A percentile compares a stretch with the other conserved stretches of the same genome.
These are phyloP conservation scores for Listronotus oregonensis DNA, from an alignment of 1,140 invertebrate species.

Conservation along the genomic window DNA sequence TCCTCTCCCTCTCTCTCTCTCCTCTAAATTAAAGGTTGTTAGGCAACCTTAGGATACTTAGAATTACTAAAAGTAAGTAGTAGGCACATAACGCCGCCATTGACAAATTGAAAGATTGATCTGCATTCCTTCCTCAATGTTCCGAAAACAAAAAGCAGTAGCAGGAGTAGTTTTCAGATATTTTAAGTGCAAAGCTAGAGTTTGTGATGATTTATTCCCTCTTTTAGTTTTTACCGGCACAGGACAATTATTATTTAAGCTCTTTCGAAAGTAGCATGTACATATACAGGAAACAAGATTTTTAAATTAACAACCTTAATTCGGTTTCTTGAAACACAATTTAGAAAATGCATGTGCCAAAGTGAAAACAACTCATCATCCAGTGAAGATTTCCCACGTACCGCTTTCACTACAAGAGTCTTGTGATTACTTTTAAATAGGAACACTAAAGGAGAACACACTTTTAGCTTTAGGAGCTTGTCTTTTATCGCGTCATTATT, in stretches of 20 bases:
- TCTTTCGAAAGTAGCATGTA: no score
- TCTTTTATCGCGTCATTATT: conserved; percentile 18
- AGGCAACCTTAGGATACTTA: conserved; percentile 24
- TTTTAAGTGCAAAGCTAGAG: neutral
- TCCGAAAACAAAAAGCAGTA: neutral
- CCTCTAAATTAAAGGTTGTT: conserved; percentile 17
- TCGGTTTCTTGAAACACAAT: no score
- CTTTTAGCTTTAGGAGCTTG: conserved; percentile 1
- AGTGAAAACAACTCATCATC: no score
- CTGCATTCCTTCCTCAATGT: conserved; percentile 5
- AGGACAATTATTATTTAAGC: no score
- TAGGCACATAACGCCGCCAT: conserved; percentile 49
- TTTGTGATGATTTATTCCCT: neutral
- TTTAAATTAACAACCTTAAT: no score
- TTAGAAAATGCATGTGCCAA: no score
- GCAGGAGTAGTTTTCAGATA: no score
- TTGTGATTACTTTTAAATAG: neutral
- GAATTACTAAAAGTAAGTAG: conserved; percentile 31
- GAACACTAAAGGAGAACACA: conserved; percentile 21
- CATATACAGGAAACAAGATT: no score
- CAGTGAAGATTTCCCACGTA: neutral
- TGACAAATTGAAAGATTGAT: conserved; percentile 35
- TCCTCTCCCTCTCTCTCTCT: conserved; percentile 21
- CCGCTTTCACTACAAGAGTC: conserved; percentile 2
- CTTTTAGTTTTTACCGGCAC: no score